Base-by-base conservation (phyloP, 2,888 invertebrate genomes). In the Aspidiotus destructor region DNA sequence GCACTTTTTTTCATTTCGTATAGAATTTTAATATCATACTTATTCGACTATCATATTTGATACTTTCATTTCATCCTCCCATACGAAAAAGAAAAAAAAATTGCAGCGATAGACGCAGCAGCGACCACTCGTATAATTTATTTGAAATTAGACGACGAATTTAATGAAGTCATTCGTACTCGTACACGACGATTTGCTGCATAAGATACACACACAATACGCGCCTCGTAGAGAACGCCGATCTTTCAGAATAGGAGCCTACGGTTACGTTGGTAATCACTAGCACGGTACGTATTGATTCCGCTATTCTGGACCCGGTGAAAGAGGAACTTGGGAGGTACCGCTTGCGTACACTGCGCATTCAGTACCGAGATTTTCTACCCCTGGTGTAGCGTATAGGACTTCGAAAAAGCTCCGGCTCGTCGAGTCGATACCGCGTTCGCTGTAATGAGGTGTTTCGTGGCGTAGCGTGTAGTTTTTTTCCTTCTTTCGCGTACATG, bases 301-400 rank as follows among this genome's bases (percentile, higher is more conserved):
- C 55, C 54, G 52, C 63, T 41, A 54, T 63, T 54, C 63, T 53
- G 63, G 63, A 63, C 63, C 41, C 63, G 63, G 13, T 28, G 63
- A 63, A 11, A 63, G 63, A 63, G 63, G 63, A 63, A 63, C 63
- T 63, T 63, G 63, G 63, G 63, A 63, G 63, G 63, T 63, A 53
- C 63, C 63, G 52, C 41, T 63, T 63, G 63, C 63, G 63, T 53
- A 63, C 54, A 52, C 52, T 53, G 63, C 63, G 54, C 48, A 48
- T 48, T 48, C 48, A 48, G 48, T 48, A 48, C 48, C 48, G 48
- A 48, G 48, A 48, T 63, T 63, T 52, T 63, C 54, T 63, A 63
- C 63, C 63, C 63, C 63, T 63, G 63, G 63, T 41, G n/a, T 54
- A 54, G 54, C 48, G 52, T 16, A 53, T 54, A n/a, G n/a, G 63